phyloP scores from a whole-genome alignment of 2,113 vertebrate genomes.

The Campylomormyrus numenius region DNA sequence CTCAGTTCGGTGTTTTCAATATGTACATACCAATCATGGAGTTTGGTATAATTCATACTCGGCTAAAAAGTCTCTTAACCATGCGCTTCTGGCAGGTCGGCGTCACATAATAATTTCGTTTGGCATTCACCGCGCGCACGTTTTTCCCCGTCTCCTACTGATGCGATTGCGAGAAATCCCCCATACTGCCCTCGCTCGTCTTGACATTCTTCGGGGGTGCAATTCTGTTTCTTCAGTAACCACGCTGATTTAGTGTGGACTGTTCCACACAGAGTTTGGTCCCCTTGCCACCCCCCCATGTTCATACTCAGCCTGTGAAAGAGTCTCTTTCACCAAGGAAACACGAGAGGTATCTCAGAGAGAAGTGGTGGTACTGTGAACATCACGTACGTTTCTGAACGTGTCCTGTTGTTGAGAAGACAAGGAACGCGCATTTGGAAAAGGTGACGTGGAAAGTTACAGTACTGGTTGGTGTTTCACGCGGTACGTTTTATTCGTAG shows the following conservation, averaged over 20 bases:
- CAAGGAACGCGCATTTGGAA: neutral
- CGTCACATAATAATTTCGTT: neutral
- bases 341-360: neutral
- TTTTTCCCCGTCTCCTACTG: neutral
- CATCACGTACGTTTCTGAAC: neutral
- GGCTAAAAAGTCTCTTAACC: neutral
- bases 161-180: neutral
- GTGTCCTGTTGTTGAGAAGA: neutral
- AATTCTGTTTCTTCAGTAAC: slow-evolving; percentile 13
- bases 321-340: neutral
- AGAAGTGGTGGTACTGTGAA: neutral
- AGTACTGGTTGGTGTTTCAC: neutral
- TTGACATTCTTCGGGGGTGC: neutral
- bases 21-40: neutral
- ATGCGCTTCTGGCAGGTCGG: neutral
- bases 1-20: neutral
- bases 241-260: neutral
- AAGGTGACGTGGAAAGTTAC: neutral
- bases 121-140: neutral
- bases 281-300: neutral
- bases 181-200: neutral
- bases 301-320: slow-evolving; percentile 6
- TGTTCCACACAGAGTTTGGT: neutral
- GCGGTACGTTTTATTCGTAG: neutral
- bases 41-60: neutral